phyloP scores from a whole-genome alignment of 1,140 invertebrate genomes.

The Aphis gossypii region DNA sequence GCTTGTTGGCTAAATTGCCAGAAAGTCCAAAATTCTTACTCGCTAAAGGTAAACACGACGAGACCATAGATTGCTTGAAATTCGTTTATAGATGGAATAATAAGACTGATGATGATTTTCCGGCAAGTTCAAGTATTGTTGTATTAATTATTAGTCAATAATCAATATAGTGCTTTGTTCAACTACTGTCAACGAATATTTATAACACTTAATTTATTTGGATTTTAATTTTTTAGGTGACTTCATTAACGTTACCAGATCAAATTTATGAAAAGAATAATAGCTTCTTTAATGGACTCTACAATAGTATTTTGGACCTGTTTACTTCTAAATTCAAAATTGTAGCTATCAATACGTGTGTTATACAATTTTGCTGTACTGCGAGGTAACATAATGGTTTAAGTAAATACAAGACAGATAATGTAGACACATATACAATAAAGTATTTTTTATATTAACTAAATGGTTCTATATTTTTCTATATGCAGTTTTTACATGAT shows the following conservation, averaged over 20 bases:
- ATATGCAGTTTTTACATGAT: conserved; percentile 80
- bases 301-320: not conserved
- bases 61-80: conserved; percentile 80
- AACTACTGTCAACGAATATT: not conserved
- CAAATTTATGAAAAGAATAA: not conserved
- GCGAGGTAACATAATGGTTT: conserved; percentile 32
- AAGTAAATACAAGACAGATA: not conserved
- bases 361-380: conserved; percentile 39
- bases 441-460: not conserved
- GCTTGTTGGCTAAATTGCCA: conserved; percentile 82
- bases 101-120: conserved; percentile 76
- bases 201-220: not conserved
- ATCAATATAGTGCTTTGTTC: no score
- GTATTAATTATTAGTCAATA: not conserved
- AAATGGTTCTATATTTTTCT: not conserved
- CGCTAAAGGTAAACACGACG: conserved; percentile 76
- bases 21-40: conserved; percentile 92
- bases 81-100: conserved; percentile 84
- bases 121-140: conserved; percentile 61
- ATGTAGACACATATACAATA: not conserved
- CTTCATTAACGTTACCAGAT: not conserved
- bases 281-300: not conserved
- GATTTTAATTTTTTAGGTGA: not conserved
- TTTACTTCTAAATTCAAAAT: conserved; percentile 35
- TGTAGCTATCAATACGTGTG: not conserved